Conservation (phyloP, 2,888 invertebrate species). For the Leptura quadrifasciata region DNA sequence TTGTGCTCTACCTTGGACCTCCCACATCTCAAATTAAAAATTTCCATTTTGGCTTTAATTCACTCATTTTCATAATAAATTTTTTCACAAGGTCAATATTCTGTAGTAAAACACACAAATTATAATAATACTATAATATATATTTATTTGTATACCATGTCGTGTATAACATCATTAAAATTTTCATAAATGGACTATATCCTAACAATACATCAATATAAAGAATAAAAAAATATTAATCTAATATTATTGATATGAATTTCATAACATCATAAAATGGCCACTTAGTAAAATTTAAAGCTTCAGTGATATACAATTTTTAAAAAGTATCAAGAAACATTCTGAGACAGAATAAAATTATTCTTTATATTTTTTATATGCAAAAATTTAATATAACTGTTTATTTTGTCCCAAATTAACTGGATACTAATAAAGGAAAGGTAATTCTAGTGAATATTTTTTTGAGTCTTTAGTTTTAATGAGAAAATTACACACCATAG, state of each 20-base stretch:
- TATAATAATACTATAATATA: conserved; percentile 49
- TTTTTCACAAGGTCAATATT: too few relatives aligned
- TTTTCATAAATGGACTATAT: conserved; percentile 58
- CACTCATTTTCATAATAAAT: too few relatives aligned
- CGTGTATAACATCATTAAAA: conserved; percentile 60
- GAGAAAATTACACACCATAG: conserved; percentile 17
- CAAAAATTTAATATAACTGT: too few relatives aligned
- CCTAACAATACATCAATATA: conserved; percentile 58
- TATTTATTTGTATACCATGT: conserved; percentile 54
- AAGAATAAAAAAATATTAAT: conserved; percentile 60
- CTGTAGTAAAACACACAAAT: background rate
- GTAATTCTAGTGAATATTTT: background rate
- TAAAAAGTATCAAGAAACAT: background rate
- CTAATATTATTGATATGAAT: conserved; percentile 60
- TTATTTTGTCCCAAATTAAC: background rate
- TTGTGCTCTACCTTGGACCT: too few relatives aligned
- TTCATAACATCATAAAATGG: conserved; percentile 43
- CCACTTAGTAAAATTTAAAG: conserved; percentile 44
- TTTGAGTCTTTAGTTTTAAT: background rate
- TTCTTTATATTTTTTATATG: background rate
- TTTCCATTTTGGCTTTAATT: too few relatives aligned
- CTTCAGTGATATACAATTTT: conserved; percentile 28
- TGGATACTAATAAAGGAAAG: background rate
- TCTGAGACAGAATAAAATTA: background rate
- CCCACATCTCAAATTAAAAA: too few relatives aligned